A percentile compares a stretch with the other conserved stretches of the same genome.
Evolutionary conservation across 2,113 vertebrate genomes (phyloP).

Genomic region (Sarotherodon lohbergeri): DNA sequence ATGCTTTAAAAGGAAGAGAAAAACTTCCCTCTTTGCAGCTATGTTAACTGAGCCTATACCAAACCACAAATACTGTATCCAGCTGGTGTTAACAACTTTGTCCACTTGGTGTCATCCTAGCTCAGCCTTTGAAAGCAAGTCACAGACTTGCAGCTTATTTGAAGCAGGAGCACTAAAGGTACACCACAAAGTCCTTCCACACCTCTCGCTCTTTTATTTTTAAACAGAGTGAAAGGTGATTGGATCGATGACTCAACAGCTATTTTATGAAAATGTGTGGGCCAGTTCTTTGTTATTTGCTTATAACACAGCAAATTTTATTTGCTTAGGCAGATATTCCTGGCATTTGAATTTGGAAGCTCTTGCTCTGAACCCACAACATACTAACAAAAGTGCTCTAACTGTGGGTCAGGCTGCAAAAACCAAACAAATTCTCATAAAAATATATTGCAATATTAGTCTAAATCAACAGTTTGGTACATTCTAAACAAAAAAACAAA

Average conservation of each 20-base stretch:
- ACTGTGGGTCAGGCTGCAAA: not conserved
- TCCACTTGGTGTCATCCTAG: conserved; percentile 49
- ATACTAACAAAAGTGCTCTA: not conserved
- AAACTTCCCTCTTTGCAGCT: not conserved
- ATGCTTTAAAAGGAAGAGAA: not conserved
- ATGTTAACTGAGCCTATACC: not conserved
- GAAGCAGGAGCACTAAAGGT: not conserved
- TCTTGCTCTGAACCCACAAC: not conserved
- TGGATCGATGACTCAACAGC: not conserved
- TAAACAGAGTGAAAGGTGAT: not conserved
- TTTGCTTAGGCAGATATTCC: not conserved
- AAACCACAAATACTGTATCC: not conserved
- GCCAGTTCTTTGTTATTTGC: not conserved
- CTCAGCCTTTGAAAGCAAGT: not conserved
- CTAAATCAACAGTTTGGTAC: not conserved
- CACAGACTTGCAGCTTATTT: not conserved
- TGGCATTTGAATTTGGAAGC: not conserved
- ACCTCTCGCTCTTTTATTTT: not conserved
- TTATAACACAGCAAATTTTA: not conserved
- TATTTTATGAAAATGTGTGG: not conserved
- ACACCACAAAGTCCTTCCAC: not conserved
- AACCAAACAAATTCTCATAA: not conserved
- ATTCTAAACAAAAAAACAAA: not conserved
- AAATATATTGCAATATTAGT: not conserved
- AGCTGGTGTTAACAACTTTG: not conserved